A percentile compares a stretch with the other conserved stretches of the same genome.
Evolutionary conservation across 2,888 invertebrate genomes (phyloP).

Genomic region (Apomyelois bistriatella): DNA sequence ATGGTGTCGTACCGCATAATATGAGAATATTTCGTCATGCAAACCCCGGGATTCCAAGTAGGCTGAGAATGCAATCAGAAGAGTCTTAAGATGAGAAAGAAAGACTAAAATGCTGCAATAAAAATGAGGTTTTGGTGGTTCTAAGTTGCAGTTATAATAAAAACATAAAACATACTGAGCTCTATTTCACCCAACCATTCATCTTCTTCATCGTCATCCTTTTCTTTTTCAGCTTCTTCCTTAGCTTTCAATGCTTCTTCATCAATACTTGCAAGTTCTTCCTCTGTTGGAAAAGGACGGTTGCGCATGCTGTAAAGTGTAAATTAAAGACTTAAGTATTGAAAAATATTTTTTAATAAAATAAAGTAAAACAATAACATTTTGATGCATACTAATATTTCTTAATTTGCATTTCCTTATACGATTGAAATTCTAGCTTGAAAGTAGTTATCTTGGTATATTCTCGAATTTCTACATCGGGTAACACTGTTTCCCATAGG

Average conservation of each 20-base stretch:
- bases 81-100: too few species aligned
- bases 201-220: conserved; percentile 69
- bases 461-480: conserved; percentile 37
- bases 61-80: too few species aligned
- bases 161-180: conserved; percentile 70
- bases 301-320: conserved; percentile 53
- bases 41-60: too few species aligned
- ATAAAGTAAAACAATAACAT: neutral
- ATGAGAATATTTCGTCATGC: too few species aligned
- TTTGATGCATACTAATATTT: conserved; percentile 61
- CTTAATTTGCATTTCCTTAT: conserved; percentile 58
- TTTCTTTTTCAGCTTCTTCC: conserved; percentile 74
- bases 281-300: conserved; percentile 66
- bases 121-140: too few species aligned
- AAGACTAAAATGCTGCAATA: too few species aligned
- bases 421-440: conserved; percentile 56
- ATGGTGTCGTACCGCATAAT: too few species aligned
- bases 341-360: too few species aligned
- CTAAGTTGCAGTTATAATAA: too few species aligned
- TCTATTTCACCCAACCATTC: conserved; percentile 78
- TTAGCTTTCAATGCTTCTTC: conserved; percentile 79
- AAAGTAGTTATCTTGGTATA: conserved; percentile 65
- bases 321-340: neutral
- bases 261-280: conserved; percentile 70
- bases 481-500: conserved; percentile 62